A percentile compares a stretch with the other conserved stretches of the same genome.
These are phyloP conservation scores for Corythornis leucogaster DNA, from an alignment of 2,797 vertebrate species.

Conservation along the genomic window DNA sequence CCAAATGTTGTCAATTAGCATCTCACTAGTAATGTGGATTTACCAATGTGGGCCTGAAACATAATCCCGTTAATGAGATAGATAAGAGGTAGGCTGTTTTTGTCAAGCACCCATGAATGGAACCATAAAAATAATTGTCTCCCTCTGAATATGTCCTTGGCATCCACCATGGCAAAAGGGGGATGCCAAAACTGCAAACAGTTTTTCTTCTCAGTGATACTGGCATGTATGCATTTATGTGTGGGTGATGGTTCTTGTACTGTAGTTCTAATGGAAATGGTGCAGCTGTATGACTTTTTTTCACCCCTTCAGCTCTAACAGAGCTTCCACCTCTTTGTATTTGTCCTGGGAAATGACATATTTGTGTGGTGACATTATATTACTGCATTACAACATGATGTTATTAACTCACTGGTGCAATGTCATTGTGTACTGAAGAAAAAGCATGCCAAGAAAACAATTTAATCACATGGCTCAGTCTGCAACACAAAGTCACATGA, in stretches of 20 bases:
- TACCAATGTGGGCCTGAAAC: not conserved
- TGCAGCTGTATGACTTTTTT: not conserved
- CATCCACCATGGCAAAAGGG: not conserved
- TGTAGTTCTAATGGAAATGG: not conserved
- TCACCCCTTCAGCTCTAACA: not conserved
- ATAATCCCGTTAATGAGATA: constrained; percentile 13
- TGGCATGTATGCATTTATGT: not conserved
- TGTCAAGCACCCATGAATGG: not conserved
- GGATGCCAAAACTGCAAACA: not conserved
- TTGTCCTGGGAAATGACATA: constrained; percentile 31
- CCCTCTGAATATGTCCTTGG: not conserved
- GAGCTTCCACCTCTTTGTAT: constrained; percentile 23
- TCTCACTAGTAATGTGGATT: not conserved
- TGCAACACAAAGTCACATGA: not conserved
- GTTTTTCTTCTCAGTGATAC: not conserved
- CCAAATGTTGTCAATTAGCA: not conserved
- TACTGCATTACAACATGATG: constrained; percentile 14
- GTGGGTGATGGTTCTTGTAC: not conserved
- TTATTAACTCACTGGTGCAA: constrained; percentile 44
- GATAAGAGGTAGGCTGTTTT: not conserved
- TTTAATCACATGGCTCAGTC: constrained; percentile 32
- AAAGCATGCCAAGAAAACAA: constrained; percentile 39
- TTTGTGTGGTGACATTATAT: constrained; percentile 50
- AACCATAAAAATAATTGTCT: not conserved
- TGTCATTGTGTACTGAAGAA: constrained; percentile 33